Evolutionary conservation across 2,888 invertebrate genomes (phyloP), one percentile per base, ranked within the genome.

Genomic region (Watsonalla binaria): DNA sequence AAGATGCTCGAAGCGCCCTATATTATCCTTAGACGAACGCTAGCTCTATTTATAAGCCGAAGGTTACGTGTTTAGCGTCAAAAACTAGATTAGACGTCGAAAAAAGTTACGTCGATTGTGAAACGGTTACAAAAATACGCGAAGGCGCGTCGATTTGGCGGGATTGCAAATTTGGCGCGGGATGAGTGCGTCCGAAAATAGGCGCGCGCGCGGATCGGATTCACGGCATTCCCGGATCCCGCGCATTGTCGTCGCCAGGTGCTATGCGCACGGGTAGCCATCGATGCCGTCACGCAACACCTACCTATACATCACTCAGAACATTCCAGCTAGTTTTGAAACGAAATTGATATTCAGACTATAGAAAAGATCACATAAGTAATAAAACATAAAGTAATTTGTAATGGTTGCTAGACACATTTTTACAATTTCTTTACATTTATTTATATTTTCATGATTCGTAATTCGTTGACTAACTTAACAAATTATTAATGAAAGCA

Each of bases 161-260:
- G 82, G 82, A 84, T 89, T 81, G 90, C 90, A 88, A 89, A 89
- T 89, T 90, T 90, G 90, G 90, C 89, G 78, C 88, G 88, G 72
- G 83, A 76, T 76, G 84, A 73, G 82, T 66, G 80, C 68, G 72
- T 76, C 80, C 79, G 68, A 80, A 90, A 90, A 90, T 90, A 90
- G 88, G 60, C 70, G 73, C 79, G 76, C 76, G 78, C 74, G 60
- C 84, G 88, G 83, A 90, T 90, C 90, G 75, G 78, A 89, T 90
- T 90, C 85, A 84, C 89, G 68, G 82, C 86, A 85, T 86, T 83
- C 84, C 77, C 74, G 75, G 76, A 78, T 77, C 76, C 67, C 54
- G 62, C 66, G 73, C 68, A 74, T 74, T 74, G 75, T 75, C 74
- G 73, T 62, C 54, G 62, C 68, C 82, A 82, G 80, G 78, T 83